Evolutionary conservation across 2,797 vertebrate species (phyloP).

Genomic region (Sebastes taczanowskii): DNA sequence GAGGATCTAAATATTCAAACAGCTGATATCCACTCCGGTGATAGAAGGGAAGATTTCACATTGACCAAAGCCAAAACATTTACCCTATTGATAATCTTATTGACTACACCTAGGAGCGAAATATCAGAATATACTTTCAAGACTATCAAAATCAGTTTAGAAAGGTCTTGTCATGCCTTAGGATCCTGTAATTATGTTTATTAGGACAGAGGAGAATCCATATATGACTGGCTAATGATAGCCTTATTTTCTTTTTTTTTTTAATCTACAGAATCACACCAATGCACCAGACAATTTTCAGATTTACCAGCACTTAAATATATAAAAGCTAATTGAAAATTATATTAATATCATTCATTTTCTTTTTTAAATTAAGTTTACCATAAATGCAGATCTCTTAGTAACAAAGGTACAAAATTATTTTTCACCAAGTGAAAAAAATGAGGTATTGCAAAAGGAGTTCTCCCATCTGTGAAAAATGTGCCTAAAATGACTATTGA

Average conservation of each 20-base stretch:
- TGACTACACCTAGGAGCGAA: slow-evolving; percentile 80
- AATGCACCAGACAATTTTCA: slow-evolving; percentile 92
- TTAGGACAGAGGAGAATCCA: slow-evolving; percentile 87
- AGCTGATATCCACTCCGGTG: slow-evolving; percentile 95
- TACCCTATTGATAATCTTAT: slow-evolving; percentile 75
- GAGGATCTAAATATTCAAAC: slow-evolving; percentile 92
- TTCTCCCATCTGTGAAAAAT: slow-evolving; percentile 99
- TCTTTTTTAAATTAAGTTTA: slow-evolving; percentile 94
- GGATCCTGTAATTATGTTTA: slow-evolving; percentile 79
- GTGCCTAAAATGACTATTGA: slow-evolving; percentile 99
- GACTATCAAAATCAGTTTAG: slow-evolving; percentile 84
- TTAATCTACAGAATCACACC: slow-evolving; percentile 97
- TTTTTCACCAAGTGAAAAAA: slow-evolving; percentile 99
- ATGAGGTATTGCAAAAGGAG: slow-evolving; percentile 99
- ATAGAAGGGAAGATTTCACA: slow-evolving; percentile 96
- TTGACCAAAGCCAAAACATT: slow-evolving; percentile 90
- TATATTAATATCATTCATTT: slow-evolving; percentile 99
- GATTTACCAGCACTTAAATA: slow-evolving; percentile 99
- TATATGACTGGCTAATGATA: slow-evolving; percentile 88
- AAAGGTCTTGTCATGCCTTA: slow-evolving; percentile 85
- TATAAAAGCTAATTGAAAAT: slow-evolving; percentile 99
- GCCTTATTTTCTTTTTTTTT: slow-evolving; percentile 87
- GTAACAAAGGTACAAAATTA: slow-evolving; percentile 99
- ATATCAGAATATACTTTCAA: slow-evolving; percentile 83
- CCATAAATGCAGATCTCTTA: slow-evolving; percentile 99